Base-by-base conservation (phyloP, 1,140 invertebrate genomes). In the Ctenoplectra terminalis region DNA sequence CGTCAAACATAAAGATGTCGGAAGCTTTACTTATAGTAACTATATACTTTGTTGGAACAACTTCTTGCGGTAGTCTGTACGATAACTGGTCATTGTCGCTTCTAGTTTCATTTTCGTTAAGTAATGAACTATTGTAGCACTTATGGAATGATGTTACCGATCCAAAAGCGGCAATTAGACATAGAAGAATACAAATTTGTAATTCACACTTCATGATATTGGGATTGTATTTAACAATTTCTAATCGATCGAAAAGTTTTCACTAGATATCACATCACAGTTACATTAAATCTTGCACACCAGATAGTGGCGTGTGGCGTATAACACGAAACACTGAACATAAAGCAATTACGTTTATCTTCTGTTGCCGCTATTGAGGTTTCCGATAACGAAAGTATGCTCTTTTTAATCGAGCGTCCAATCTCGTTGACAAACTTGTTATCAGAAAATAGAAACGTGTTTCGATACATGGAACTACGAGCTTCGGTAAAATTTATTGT, bases 51-150 rank as follows among this genome's bases (percentile, higher is more conserved):
- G 64, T 70, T 20, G 91, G 90, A 2, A 87, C 8, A 20, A 89
- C 63, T 15, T 75, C 67, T 40, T 79, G 77, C 0, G 90, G 87
- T 8, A 92, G 71, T 70, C 89, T 83, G 64, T 92, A 90, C 13
- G 78, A 75, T 1, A 61, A 11, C 26, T 31, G 46, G 37, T 75
- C 69, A 11, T 8, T 13, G 2, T 56, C 4, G 0, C 23, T 58
- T 26, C 6, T 2, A 6, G 17, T 9, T 1, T 43, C 5, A 0
- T 29, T 37, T 26, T 15, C 7, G 2, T 31, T 15, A 0, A 0
- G 8, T 7, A 5, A 37, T 0, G 23, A 8, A 2, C 0, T 15
- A 8, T 52, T 29, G 31, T 50, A 9, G 31, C 40, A 37, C 11
- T 23, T 43, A 48, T 26, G 13, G 3, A 46, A 29, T 17, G 54